Evolutionary conservation across 2,113 vertebrate genomes (phyloP).

Genomic region (Vidua macroura): DNA sequence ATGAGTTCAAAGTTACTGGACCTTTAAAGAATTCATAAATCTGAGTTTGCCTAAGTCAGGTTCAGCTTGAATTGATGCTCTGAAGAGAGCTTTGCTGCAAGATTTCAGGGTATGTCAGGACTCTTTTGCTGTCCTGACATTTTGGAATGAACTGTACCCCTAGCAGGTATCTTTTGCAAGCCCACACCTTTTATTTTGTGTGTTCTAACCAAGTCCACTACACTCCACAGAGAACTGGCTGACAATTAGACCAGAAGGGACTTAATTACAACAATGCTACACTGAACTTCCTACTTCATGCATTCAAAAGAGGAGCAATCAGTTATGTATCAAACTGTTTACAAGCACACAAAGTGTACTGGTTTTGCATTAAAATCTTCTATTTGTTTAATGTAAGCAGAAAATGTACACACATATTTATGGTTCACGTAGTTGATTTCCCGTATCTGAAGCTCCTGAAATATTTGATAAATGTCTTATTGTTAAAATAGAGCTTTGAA

Average conservation of each 20-base stretch:
- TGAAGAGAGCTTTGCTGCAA: neutral
- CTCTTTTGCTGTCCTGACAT: neutral
- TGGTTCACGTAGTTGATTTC: neutral
- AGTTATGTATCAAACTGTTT: neutral
- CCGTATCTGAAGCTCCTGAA: neutral
- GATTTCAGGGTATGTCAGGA: neutral
- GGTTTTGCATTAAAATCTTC: neutral
- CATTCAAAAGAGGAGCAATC: neutral
- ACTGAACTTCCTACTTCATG: neutral
- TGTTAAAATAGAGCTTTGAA: neutral
- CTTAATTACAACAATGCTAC: neutral
- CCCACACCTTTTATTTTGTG: neutral
- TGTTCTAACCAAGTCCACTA: neutral
- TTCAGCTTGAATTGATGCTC: neutral
- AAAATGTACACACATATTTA: neutral
- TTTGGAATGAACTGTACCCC: neutral
- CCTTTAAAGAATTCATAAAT: constrained; percentile 45
- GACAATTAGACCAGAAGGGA: neutral
- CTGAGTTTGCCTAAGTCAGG: neutral
- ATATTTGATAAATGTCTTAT: neutral
- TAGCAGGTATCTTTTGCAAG: neutral
- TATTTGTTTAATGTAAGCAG: neutral
- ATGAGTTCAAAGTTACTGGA: constrained; percentile 38
- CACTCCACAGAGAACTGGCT: neutral
- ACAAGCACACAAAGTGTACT: neutral